phyloP scores from a whole-genome alignment of 1,140 invertebrate genomes.

The Drosophila albomicans region DNA sequence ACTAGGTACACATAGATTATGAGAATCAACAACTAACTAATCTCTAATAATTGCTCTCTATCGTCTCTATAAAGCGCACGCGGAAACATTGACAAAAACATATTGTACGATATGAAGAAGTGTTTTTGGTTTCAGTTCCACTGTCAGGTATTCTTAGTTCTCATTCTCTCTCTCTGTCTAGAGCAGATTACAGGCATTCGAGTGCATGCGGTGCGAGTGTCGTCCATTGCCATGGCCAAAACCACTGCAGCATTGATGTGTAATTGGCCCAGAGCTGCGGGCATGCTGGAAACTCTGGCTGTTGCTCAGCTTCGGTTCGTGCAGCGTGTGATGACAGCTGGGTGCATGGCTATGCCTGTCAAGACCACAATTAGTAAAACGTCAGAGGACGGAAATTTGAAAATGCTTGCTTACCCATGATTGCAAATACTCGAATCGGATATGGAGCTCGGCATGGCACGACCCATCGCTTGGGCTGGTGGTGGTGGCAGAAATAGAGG shows the following conservation, averaged over 20 bases:
- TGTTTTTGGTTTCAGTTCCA: slow-evolving; percentile 1
- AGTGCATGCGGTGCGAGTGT: slow-evolving; percentile 82
- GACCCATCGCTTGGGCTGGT: slow-evolving; percentile 43
- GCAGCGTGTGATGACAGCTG: slow-evolving; percentile 67
- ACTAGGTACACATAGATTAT: slow-evolving; percentile 44
- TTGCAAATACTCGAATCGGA: slow-evolving; percentile 81
- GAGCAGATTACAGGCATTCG: slow-evolving; percentile 78
- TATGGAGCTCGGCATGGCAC: slow-evolving; percentile 70
- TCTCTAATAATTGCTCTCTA: slow-evolving; percentile 69
- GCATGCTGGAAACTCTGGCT: slow-evolving; percentile 82
- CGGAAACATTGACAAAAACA: slow-evolving; percentile 52
- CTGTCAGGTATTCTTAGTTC: slow-evolving; percentile 6
- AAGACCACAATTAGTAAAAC: not conserved
- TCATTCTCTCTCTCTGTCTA: slow-evolving; percentile 42
- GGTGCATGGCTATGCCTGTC: slow-evolving; percentile 67
- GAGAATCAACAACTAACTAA: slow-evolving; percentile 71
- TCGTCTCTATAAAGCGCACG: slow-evolving; percentile 40
- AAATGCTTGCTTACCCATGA: slow-evolving; percentile 65
- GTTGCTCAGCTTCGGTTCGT: slow-evolving; percentile 71
- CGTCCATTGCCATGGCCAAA: slow-evolving; percentile 80
- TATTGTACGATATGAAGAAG: slow-evolving; percentile 47
- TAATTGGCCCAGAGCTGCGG: slow-evolving; percentile 59
- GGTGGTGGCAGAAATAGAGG: slow-evolving; percentile 77
- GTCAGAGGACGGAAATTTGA: not conserved
- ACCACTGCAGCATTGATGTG: slow-evolving; percentile 82